Percentiles rank a stretch among this genome's conserved stretches.
Conservation (phyloP, 2,113 vertebrate species). For the Leptobrachium leishanense region DNA sequence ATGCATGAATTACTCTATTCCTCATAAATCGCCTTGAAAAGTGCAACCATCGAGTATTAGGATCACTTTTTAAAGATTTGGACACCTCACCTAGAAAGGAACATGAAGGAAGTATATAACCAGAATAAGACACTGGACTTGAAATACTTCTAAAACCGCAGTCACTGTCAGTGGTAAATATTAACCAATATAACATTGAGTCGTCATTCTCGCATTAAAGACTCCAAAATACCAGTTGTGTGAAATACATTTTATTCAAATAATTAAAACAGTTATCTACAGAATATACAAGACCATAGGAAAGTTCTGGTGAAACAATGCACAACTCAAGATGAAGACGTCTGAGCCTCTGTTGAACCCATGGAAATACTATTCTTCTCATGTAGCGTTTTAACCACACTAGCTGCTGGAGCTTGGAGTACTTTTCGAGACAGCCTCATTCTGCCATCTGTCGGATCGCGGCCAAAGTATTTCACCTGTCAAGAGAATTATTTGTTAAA, state of each 20-base stretch:
- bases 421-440: conserved; percentile 97
- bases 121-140: no score
- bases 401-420: conserved; percentile 80
- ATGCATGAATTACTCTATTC: no score
- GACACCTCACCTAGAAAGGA: no score
- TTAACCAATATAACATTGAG: no score
- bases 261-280: conserved; percentile 47
- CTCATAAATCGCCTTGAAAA: no score
- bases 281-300: conserved; percentile 34
- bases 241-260: conserved; percentile 48
- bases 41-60: no score
- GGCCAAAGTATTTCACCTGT: conserved; percentile 96
- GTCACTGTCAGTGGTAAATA: no score
- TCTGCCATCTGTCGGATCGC: conserved; percentile 92
- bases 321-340: conserved; percentile 54
- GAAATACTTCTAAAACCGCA: no score
- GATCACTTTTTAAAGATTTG: no score
- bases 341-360: conserved; percentile 60
- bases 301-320: neutral
- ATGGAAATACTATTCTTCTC: conserved; percentile 86
- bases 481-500: conserved; percentile 24
- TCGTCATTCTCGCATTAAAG: neutral
- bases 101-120: no score
- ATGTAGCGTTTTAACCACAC: conserved; percentile 76
- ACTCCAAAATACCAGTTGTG: neutral